These are phyloP conservation scores for Strongylocentrotus purpuratus DNA, from an alignment of 35 echinoderm and acorn worm species.

Conservation along the genomic window DNA sequence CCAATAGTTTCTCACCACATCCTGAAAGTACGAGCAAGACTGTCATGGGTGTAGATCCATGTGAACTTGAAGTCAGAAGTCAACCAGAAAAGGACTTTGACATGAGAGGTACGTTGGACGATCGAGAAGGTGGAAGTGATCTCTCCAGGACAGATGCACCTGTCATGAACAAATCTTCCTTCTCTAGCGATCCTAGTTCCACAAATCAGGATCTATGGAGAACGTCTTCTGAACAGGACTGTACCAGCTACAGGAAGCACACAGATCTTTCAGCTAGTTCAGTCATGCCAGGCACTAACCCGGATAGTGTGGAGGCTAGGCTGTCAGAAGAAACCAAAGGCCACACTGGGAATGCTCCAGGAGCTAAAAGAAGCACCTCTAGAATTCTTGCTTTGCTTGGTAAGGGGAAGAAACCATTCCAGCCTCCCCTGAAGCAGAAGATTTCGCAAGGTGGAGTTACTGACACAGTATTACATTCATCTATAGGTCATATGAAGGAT, in stretches of 20 bases:
- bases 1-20: neutral
- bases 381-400: slow-evolving; percentile 83
- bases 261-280: neutral
- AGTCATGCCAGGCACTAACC: neutral
- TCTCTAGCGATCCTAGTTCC: neutral
- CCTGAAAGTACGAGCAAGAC: neutral
- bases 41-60: neutral
- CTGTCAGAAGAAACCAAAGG: neutral
- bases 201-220: neutral
- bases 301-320: neutral
- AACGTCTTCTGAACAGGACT: neutral
- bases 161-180: neutral
- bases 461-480: neutral
- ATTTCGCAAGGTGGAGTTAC: neutral
- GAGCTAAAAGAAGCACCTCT: slow-evolving; percentile 64
- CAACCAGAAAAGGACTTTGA: neutral
- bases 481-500: neutral
- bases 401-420: slow-evolving; percentile 62
- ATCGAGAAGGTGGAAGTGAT: neutral
- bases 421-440: slow-evolving; percentile 73
- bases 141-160: neutral
- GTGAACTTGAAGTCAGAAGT: neutral
- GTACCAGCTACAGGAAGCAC: neutral
- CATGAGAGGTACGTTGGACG: neutral
- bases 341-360: neutral